phyloP scores from a whole-genome alignment of 92 coral and sea anemone genomes.

The Paramuricea clavata region DNA sequence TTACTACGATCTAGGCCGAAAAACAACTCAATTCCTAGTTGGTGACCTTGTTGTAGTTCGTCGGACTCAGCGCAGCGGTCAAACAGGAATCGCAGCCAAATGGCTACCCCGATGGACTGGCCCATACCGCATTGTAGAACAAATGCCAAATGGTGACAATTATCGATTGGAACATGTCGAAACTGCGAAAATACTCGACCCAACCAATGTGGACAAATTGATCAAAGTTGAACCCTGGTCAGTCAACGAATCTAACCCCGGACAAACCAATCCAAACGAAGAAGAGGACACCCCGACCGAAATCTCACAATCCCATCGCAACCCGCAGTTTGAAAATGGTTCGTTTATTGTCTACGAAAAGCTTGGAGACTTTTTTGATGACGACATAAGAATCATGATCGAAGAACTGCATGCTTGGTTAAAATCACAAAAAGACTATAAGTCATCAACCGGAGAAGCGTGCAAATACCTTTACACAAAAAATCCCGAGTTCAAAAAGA shows the following conservation, averaged over 20 bases:
- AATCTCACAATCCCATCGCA: not conserved
- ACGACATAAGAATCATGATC: not conserved
- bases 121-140: too few relatives aligned
- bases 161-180: too few relatives aligned
- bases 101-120: too few relatives aligned
- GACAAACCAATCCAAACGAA: not conserved
- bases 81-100: too few relatives aligned
- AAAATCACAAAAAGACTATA: constrained; percentile 17
- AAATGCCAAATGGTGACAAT: too few relatives aligned
- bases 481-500: not conserved
- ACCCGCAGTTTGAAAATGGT: not conserved
- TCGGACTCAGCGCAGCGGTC: too few relatives aligned
- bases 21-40: too few relatives aligned
- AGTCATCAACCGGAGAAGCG: constrained; percentile 31
- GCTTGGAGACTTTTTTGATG: constrained; percentile 6
- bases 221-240: not conserved
- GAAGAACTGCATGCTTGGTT: constrained; percentile 20
- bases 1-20: too few relatives aligned
- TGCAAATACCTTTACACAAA: constrained; percentile 22
- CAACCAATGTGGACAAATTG: not conserved
- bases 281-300: not conserved
- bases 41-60: too few relatives aligned
- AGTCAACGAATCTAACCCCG: not conserved
- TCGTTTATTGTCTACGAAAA: not conserved
- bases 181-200: too few relatives aligned